These are phyloP conservation scores for Pagetopsis macropterus DNA, from an alignment of 2,797 vertebrate genomes.

Conservation along the genomic window DNA sequence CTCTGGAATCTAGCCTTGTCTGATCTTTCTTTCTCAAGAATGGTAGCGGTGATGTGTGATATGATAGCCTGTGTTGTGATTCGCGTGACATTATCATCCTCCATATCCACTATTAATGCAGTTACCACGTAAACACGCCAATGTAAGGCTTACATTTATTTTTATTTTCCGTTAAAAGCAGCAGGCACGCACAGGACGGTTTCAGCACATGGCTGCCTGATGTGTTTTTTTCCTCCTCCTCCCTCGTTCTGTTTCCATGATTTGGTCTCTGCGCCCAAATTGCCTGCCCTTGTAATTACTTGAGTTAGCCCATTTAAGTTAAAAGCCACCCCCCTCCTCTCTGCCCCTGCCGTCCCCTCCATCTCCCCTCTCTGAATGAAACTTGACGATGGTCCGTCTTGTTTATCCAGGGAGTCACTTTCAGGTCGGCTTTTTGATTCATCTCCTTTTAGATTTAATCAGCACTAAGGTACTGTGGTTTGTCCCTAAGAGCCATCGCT, in stretches of 20 bases:
- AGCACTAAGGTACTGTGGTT: constrained; percentile 94
- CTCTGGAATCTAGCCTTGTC: not conserved
- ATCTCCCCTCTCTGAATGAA: constrained; percentile 87
- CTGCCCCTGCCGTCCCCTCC: constrained; percentile 35
- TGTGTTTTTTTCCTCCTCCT: constrained; percentile 73
- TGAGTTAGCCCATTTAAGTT: constrained; percentile 96
- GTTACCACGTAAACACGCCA: constrained; percentile 12
- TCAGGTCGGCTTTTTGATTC: constrained; percentile 93
- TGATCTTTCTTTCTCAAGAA: constrained; percentile 24
- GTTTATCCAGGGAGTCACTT: constrained; percentile 95
- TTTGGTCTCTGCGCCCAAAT: constrained; percentile 89
- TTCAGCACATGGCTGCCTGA: constrained; percentile 87
- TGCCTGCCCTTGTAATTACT: constrained; percentile 96
- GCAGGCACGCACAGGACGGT: constrained; percentile 34
- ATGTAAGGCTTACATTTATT: constrained; percentile 32
- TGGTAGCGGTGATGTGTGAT: constrained; percentile 29
- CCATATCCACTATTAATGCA: not conserved
- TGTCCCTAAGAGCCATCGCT: constrained; percentile 96
- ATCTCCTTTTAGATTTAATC: constrained; percentile 98
- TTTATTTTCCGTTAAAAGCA: constrained; percentile 32
- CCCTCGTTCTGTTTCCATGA: constrained; percentile 85
- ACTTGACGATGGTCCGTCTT: constrained; percentile 95
- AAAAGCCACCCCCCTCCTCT: constrained; percentile 84
- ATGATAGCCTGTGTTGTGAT: constrained; percentile 32
- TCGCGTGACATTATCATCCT: constrained; percentile 13